Evolutionary conservation across 92 coral and sea anemone species (phyloP).

Genomic region (Diadumene lineata): DNA sequence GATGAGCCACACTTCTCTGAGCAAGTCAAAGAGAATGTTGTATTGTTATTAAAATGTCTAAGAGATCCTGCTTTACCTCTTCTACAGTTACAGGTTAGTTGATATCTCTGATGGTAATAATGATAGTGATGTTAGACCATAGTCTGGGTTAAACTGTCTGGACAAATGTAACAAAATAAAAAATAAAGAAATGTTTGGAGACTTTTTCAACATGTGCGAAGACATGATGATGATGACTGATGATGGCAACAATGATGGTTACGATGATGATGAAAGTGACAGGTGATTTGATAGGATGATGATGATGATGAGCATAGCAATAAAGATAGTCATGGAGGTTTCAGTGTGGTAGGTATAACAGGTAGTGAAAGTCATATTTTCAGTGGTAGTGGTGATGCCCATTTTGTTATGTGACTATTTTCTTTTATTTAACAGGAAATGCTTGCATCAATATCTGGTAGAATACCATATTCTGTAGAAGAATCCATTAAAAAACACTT

Average conservation of each 20-base stretch:
- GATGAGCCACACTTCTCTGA: conserved; percentile 78
- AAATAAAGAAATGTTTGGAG: neutral
- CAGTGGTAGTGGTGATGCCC: conserved; percentile 1
- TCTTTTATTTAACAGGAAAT: conserved; percentile 54
- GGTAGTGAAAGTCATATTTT: neutral
- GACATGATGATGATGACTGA: conserved; percentile 24
- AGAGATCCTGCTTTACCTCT: conserved; percentile 90
- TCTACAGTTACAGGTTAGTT: conserved; percentile 79
- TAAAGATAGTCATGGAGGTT: neutral
- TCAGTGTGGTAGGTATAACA: neutral
- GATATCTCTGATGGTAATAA: conserved; percentile 2
- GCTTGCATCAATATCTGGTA: conserved; percentile 90
- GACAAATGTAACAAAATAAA: neutral
- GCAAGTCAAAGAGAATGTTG: conserved; percentile 69
- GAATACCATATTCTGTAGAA: conserved; percentile 86
- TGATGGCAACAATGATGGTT: neutral
- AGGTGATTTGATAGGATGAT: conserved; percentile 14
- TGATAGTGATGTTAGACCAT: neutral
- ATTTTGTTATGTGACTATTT: no score
- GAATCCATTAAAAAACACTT: conserved; percentile 79
- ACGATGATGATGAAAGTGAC: neutral
- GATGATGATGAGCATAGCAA: conserved; percentile 9
- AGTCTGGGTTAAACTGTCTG: neutral
- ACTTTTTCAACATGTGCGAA: neutral
- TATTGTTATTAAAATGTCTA: conserved; percentile 63